Evolutionary conservation across 2,888 invertebrate genomes (phyloP).

Genomic region (Mythimna impura): DNA sequence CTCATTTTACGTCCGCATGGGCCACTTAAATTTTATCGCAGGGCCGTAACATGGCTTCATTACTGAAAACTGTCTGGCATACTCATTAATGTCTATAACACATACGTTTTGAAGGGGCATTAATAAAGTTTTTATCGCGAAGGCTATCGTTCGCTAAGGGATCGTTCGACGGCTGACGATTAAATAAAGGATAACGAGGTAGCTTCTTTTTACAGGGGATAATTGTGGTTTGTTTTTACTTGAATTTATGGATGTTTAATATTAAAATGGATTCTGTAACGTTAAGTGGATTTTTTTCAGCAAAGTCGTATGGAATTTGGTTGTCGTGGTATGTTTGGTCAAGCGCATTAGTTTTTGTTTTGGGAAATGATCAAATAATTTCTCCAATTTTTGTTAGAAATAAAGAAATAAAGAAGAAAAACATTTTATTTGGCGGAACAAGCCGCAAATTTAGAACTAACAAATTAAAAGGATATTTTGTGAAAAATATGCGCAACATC

Average conservation of each 20-base stretch:
- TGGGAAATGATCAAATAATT: no score
- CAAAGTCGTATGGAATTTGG: neutral
- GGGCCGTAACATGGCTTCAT: constrained; percentile 73
- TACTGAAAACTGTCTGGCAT: constrained; percentile 68
- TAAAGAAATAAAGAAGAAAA: no score
- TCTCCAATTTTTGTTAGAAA: no score
- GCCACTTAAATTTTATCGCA: constrained; percentile 77
- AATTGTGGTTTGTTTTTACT: constrained; percentile 30
- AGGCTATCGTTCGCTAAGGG: constrained; percentile 49
- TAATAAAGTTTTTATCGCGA: constrained; percentile 64
- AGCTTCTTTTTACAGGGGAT: constrained; percentile 21
- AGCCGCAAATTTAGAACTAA: no score
- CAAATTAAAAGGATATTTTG: no score
- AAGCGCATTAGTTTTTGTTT: no score
- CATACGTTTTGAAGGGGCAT: constrained; percentile 53
- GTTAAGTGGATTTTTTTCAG: neutral
- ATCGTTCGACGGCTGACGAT: constrained; percentile 51
- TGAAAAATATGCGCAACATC: no score
- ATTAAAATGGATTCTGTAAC: constrained; percentile 10
- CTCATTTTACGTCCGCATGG: constrained; percentile 68
- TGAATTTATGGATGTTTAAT: constrained; percentile 23
- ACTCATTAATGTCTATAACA: constrained; percentile 66
- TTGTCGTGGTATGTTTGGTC: neutral
- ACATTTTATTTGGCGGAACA: no score
- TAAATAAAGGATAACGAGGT: constrained; percentile 48